Conservation (phyloP, 2,797 vertebrate species). For the Protonibea diacanthus region DNA sequence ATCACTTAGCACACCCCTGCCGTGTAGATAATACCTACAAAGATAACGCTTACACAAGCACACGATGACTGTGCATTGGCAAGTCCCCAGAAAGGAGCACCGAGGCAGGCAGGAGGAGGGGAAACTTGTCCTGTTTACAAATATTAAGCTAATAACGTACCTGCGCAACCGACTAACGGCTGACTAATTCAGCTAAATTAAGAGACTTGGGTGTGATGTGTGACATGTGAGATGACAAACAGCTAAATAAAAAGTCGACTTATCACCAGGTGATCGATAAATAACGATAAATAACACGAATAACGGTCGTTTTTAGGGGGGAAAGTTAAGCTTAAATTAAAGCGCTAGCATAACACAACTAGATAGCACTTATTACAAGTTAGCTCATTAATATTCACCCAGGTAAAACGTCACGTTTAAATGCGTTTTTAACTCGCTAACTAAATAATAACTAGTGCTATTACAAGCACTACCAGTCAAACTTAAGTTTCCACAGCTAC, state of each 20-base stretch:
- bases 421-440: background rate
- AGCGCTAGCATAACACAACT: background rate
- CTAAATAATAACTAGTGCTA: background rate
- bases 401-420: background rate
- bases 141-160: constrained; percentile 25
- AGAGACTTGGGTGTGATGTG: background rate
- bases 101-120: background rate
- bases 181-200: background rate
- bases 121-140: constrained; percentile 34
- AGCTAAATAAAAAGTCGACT: background rate
- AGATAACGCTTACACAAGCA: background rate
- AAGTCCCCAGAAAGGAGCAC: constrained; percentile 6
- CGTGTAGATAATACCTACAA: background rate
- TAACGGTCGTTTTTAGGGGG: too few species aligned
- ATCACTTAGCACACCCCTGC: background rate
- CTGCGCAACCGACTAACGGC: constrained; percentile 16
- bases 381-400: background rate
- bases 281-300: background rate
- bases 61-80: constrained; percentile 32
- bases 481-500: constrained; percentile 47
- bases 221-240: background rate
- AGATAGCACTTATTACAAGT: background rate
- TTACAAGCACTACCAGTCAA: background rate
- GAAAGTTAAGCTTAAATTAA: too few species aligned
- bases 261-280: background rate